phyloP scores from a whole-genome alignment of 2,113 vertebrate genomes.

The Notothenia rossii region DNA sequence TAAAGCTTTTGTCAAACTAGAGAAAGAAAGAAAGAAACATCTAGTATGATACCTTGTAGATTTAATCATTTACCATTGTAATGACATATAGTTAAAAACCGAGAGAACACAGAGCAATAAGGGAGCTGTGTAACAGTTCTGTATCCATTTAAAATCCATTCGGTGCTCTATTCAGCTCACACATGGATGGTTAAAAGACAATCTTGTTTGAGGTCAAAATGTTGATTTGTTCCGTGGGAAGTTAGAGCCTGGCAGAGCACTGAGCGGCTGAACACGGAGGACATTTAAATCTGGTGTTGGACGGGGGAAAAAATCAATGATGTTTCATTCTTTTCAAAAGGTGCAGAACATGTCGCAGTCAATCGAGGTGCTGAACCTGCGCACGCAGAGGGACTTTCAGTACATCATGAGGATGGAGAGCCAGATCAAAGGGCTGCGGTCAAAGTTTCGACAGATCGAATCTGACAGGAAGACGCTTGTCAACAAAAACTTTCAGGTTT shows the following conservation, averaged over 20 bases:
- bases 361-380: slow-evolving; percentile 97
- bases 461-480: slow-evolving; percentile 94
- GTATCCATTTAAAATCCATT: not conserved
- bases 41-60: not conserved
- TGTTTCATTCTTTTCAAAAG: slow-evolving; percentile 81
- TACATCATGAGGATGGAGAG: slow-evolving; percentile 99
- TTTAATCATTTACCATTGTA: no score
- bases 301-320: slow-evolving; percentile 67
- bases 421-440: slow-evolving; percentile 96
- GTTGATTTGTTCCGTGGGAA: slow-evolving; percentile 55
- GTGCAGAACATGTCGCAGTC: slow-evolving; percentile 99
- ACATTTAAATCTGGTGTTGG: slow-evolving; percentile 70
- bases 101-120: not conserved
- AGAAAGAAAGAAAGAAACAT: slow-evolving; percentile 25
- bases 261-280: slow-evolving; percentile 56
- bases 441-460: slow-evolving; percentile 97
- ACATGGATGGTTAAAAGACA: slow-evolving; percentile 41
- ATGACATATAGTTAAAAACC: no score
- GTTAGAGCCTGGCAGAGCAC: slow-evolving; percentile 35
- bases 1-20: slow-evolving; percentile 52
- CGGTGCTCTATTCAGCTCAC: slow-evolving; percentile 11
- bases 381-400: slow-evolving; percentile 99
- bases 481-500: slow-evolving; percentile 97
- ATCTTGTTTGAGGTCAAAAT: slow-evolving; percentile 62
- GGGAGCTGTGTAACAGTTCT: not conserved